Percentiles rank a stretch among this genome's conserved stretches.
These are phyloP conservation scores for Caenorhabditis plicata DNA, from an alignment of 2,888 invertebrate genomes.

Conservation along the genomic window DNA sequence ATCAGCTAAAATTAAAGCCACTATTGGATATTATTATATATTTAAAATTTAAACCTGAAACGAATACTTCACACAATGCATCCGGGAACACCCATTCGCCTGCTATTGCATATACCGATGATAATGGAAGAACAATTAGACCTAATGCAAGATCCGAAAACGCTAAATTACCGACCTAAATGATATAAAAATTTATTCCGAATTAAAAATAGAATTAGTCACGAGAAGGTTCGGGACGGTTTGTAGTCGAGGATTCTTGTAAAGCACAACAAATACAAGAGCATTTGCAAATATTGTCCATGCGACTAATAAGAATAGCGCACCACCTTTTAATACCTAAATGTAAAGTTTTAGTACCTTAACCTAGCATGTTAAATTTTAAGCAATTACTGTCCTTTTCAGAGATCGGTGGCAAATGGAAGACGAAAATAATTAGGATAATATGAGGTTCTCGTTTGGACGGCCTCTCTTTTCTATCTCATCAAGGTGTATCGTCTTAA, in stretches of 20 bases:
- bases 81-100: constrained; percentile 68
- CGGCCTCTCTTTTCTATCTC: no score
- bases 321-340: constrained; percentile 57
- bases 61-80: constrained; percentile 68
- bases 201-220: constrained; percentile 1
- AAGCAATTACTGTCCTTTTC: no score
- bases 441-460: no score
- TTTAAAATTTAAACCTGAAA: constrained; percentile 67
- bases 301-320: constrained; percentile 59
- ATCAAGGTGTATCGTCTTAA: no score
- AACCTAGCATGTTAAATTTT: no score
- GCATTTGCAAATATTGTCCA: constrained; percentile 65
- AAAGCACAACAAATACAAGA: constrained; percentile 64
- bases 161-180: constrained; percentile 68
- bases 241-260: constrained; percentile 65
- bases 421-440: no score
- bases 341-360: no score
- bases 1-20: constrained; percentile 66
- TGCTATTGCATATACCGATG: constrained; percentile 68
- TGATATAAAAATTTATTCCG: background rate
- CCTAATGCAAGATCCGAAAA: constrained; percentile 68
- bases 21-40: no score
- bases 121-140: constrained; percentile 68
- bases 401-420: no score
- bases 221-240: constrained; percentile 69